These are phyloP conservation scores for Automeris io DNA, from an alignment of 2,888 invertebrate species.

Conservation along the genomic window DNA sequence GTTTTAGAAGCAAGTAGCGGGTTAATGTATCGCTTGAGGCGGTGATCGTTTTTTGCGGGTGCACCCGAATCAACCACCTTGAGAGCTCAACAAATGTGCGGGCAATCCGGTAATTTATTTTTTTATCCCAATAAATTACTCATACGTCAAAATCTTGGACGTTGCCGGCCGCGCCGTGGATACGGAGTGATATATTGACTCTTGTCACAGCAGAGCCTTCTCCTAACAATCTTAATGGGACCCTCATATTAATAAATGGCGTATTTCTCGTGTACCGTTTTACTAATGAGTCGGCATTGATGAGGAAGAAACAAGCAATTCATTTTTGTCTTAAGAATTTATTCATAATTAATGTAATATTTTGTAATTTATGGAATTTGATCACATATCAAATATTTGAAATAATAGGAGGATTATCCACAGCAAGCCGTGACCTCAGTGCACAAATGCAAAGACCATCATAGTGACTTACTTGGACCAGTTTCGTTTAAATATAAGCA, in stretches of 20 bases:
- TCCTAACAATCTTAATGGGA: slow-evolving; percentile 56
- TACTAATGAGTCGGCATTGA: slow-evolving; percentile 32
- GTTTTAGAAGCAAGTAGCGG: slow-evolving; percentile 47
- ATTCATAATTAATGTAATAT: too few relatives aligned
- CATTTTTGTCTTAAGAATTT: not conserved
- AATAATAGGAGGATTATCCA: too few relatives aligned
- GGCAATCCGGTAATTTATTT: slow-evolving; percentile 74
- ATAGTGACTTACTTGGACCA: too few relatives aligned
- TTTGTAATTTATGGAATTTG: too few relatives aligned
- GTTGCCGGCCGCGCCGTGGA: slow-evolving; percentile 38
- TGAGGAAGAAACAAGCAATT: not conserved
- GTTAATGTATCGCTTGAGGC: slow-evolving; percentile 48
- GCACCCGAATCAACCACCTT: slow-evolving; percentile 73
- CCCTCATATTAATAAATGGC: slow-evolving; percentile 56
- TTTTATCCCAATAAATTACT: slow-evolving; percentile 74
- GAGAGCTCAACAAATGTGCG: slow-evolving; percentile 67
- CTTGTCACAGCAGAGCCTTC: slow-evolving; percentile 65
- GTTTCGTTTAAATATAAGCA: too few relatives aligned
- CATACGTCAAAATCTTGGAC: slow-evolving; percentile 72
- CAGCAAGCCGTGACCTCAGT: too few relatives aligned
- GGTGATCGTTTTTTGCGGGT: slow-evolving; percentile 61
- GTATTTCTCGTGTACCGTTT: slow-evolving; percentile 42
- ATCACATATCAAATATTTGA: too few relatives aligned
- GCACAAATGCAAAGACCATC: too few relatives aligned
- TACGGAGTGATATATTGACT: slow-evolving; percentile 67